phyloP scores from a whole-genome alignment of 1,140 invertebrate genomes.

The Pogonomyrmex barbatus region DNA sequence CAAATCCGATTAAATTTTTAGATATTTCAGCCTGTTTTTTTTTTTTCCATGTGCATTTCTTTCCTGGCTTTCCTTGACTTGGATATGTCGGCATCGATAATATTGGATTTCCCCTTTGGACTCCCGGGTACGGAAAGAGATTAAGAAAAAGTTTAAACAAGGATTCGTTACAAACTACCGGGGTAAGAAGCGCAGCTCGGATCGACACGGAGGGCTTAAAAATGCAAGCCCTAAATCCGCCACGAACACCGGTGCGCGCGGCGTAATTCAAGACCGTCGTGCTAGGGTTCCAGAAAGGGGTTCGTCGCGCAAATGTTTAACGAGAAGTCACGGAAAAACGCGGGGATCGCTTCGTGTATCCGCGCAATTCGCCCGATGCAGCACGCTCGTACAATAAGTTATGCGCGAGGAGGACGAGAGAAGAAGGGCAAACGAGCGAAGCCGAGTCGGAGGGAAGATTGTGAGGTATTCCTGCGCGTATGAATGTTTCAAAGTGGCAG shows the following conservation, averaged over 20 bases:
- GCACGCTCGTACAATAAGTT: conserved; percentile 21
- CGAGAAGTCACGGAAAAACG: conserved; percentile 30
- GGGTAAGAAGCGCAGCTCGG: background rate
- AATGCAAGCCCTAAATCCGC: conserved; percentile 30
- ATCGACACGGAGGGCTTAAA: conserved; percentile 44
- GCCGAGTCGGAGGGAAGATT: background rate
- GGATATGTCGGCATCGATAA: background rate
- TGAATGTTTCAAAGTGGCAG: conserved; percentile 52
- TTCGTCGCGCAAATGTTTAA: conserved; percentile 50
- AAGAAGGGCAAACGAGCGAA: conserved; percentile 23
- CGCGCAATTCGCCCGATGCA: conserved; percentile 23
- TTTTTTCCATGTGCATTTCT: background rate
- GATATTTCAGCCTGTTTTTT: too few species aligned
- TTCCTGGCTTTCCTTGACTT: background rate
- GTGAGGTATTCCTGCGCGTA: conserved; percentile 33
- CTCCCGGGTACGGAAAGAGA: background rate
- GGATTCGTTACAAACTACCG: background rate
- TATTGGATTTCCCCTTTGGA: background rate
- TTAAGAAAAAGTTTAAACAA: background rate
- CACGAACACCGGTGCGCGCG: background rate
- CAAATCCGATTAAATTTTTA: too few species aligned
- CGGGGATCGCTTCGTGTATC: background rate
- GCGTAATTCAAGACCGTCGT: conserved; percentile 44
- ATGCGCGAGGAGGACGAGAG: background rate
- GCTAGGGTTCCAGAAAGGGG: background rate